Conservation (phyloP, 2,888 invertebrate genomes). For the Celastrina argiolus region DNA sequence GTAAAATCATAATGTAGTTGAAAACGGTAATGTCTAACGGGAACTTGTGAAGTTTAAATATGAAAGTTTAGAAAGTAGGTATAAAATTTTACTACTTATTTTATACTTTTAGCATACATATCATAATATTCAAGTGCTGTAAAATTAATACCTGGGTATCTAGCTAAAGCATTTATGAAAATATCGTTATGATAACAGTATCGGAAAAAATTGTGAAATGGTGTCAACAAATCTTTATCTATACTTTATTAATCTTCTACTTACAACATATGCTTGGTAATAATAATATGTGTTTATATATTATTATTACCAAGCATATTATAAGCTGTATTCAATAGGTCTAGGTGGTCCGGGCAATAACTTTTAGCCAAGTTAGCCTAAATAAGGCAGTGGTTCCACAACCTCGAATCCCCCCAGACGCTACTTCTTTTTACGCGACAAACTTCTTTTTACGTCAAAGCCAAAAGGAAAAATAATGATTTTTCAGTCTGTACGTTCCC, state of each 20-base stretch:
- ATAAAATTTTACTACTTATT: conserved; percentile 35
- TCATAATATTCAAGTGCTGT: background rate
- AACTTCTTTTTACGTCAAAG: too few species aligned
- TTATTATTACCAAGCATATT: too few species aligned
- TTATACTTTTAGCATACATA: background rate
- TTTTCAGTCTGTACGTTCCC: too few species aligned
- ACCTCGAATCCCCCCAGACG: too few species aligned
- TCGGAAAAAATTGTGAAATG: background rate
- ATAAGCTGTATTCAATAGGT: too few species aligned
- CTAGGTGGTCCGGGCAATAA: too few species aligned
- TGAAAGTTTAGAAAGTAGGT: conserved; percentile 67
- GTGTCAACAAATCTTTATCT: background rate
- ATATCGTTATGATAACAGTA: background rate
- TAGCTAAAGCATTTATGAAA: background rate
- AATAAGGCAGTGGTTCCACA: too few species aligned
- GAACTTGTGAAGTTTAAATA: conserved; percentile 51
- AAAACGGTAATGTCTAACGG: conserved; percentile 58
- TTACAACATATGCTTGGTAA: background rate
- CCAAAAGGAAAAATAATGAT: too few species aligned
- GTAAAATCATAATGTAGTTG: conserved; percentile 29
- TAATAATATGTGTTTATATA: too few species aligned
- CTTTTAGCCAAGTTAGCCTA: too few species aligned
- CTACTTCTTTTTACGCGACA: too few species aligned
- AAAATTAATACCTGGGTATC: background rate
- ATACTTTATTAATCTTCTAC: background rate